Conservation (phyloP, 2,888 invertebrate genomes). For the Cancer borealis region DNA sequence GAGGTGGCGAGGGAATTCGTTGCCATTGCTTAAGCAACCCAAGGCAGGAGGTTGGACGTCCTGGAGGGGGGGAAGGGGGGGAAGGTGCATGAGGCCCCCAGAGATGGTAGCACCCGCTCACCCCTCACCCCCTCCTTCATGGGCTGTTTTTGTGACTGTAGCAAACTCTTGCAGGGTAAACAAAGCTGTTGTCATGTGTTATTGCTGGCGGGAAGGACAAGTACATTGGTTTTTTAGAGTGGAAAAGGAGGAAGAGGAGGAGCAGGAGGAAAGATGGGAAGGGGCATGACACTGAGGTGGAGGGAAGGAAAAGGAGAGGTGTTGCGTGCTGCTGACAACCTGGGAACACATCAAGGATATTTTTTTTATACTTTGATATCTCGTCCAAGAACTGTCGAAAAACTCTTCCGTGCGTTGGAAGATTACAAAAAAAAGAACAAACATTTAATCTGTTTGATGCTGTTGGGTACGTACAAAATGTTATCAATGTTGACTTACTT, state of each 20-base stretch:
- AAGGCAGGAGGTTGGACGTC: constrained; percentile 31
- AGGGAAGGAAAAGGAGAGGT: constrained; percentile 21
- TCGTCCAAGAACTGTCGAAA: constrained; percentile 9
- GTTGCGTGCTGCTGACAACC: constrained; percentile 28
- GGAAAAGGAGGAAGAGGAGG: constrained; percentile 3
- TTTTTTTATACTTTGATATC: background rate
- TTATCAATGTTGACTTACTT: background rate
- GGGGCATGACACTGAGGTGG: background rate
- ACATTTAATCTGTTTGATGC: background rate
- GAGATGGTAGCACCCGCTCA: background rate
- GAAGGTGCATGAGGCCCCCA: background rate
- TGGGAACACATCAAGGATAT: background rate
- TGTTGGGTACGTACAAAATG: background rate
- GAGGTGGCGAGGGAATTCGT: constrained; percentile 66
- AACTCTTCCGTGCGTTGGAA: constrained; percentile 6
- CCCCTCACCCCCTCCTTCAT: constrained; percentile 48
- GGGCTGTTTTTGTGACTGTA: constrained; percentile 58
- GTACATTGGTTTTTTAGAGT: constrained; percentile 56
- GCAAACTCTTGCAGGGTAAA: constrained; percentile 59
- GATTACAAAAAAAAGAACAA: background rate
- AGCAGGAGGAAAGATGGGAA: constrained; percentile 13
- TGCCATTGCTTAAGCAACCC: constrained; percentile 58
- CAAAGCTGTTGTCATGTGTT: constrained; percentile 64
- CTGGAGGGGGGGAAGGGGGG: background rate
- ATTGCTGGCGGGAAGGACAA: constrained; percentile 55